Evolutionary conservation across 2,113 vertebrate genomes (phyloP).

Genomic region (Gadus chalcogrammus): DNA sequence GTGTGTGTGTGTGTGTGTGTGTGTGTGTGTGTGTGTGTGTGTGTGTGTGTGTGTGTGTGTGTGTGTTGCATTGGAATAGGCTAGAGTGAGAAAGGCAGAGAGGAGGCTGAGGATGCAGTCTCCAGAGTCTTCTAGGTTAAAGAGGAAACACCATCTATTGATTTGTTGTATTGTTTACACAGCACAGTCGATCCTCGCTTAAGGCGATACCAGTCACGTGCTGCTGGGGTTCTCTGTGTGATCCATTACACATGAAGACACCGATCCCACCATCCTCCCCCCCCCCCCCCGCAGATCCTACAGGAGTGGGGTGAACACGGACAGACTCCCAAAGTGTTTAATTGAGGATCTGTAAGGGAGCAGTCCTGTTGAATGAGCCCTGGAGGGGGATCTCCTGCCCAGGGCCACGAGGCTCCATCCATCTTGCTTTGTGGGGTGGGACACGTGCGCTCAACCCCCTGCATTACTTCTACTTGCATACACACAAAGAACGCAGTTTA

Average conservation of each 20-base stretch:
- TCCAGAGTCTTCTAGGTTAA: background rate
- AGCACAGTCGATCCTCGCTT: too few relatives aligned
- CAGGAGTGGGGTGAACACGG: background rate
- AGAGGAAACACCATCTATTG: conserved; percentile 15
- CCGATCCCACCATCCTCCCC: conserved; percentile 9
- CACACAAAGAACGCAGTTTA: too few relatives aligned
- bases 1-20: background rate
- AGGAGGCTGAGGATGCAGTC: background rate
- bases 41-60: background rate
- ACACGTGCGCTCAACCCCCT: background rate
- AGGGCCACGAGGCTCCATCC: background rate
- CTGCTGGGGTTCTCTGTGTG: conserved; percentile 19
- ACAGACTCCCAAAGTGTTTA: too few relatives aligned
- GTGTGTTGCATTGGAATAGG: background rate
- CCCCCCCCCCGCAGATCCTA: conserved; percentile 11
- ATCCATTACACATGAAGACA: conserved; percentile 41
- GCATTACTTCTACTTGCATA: too few relatives aligned
- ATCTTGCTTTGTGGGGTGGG: background rate
- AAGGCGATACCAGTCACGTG: background rate
- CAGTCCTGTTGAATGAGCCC: too few relatives aligned
- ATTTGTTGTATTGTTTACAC: conserved; percentile 25
- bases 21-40: background rate
- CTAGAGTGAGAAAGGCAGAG: background rate
- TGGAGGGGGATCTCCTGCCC: background rate
- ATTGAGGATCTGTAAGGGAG: too few relatives aligned